Evolutionary conservation across 1,140 invertebrate genomes (phyloP), one percentile per base, ranked within the genome.

Genomic region (Camponotus floridanus): DNA sequence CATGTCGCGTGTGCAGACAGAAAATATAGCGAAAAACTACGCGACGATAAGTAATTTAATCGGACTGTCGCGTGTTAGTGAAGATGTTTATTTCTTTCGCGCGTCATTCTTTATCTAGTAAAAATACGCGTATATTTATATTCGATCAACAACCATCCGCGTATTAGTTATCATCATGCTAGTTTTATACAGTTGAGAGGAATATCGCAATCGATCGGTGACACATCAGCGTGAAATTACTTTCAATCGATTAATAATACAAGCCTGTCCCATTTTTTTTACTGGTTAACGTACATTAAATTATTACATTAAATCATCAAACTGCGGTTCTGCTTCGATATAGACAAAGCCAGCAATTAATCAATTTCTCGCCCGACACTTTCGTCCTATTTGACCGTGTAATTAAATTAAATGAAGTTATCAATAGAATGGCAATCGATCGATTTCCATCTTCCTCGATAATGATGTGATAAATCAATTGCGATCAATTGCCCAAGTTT

Each of bases 1-100:
- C 64, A 31, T 39, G 7, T 83, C 68, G 79, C 55, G 79, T 83
- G 79, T 39, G 61, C 18, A 51, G 15, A 51, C 4, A 26, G 33
- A 36, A 71, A 8, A 33, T 13, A 31, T n/a, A 2, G 0, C 9
- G 9, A 26, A 18, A 26, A 1, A 42, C 45, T 33, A 62, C 48
- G 59, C 13, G 18, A 42, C 39, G 21, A 48, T 83, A 83, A 83
- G 74, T 83, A 74, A 83, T 83, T 83, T 83, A 83, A 4, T 4
- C 55, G 39, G 13, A 62, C 79, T 74, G 68, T 74, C 79, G 31
- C 78, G 51, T 39, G 26, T 48, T 62, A 83, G 68, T 74, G n/a
- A 83, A 81, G 79, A 73, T 26, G 55, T 57, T 21, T 31, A 42
- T 36, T 79, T 21, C 76, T 36, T 18, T 48, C 45, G 61, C 39